Evolutionary conservation across 2,888 invertebrate genomes (phyloP).

Genomic region (Epirrita christyi): DNA sequence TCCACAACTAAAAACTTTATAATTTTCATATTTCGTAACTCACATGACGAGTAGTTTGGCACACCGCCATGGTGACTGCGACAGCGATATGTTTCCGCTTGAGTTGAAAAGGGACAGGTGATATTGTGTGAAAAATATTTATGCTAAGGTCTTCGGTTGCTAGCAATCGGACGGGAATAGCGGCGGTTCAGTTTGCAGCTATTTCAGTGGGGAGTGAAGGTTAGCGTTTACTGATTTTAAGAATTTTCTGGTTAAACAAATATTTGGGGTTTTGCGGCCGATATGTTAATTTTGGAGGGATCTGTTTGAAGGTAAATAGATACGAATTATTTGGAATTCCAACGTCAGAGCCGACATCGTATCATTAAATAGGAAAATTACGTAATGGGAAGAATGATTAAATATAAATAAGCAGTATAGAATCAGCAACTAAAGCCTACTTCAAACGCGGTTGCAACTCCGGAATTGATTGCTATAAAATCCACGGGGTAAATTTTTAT

Average conservation of each 20-base stretch:
- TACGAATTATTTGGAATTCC: neutral
- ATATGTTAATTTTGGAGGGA: slow-evolving; percentile 15
- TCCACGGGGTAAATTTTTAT: too few species aligned
- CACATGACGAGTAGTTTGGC: slow-evolving; percentile 66
- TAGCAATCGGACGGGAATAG: slow-evolving; percentile 67
- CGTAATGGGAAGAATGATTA: too few species aligned
- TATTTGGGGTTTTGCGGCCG: slow-evolving; percentile 17
- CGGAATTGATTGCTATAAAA: too few species aligned
- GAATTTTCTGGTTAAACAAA: slow-evolving; percentile 42
- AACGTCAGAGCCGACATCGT: too few species aligned
- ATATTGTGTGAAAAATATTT: slow-evolving; percentile 83
- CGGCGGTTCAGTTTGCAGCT: slow-evolving; percentile 59
- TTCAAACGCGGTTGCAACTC: too few species aligned
- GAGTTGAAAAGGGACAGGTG: slow-evolving; percentile 74
- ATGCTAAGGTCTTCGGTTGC: slow-evolving; percentile 82
- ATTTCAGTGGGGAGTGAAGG: slow-evolving; percentile 76
- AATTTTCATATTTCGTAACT: slow-evolving; percentile 81
- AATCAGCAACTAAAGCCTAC: too few species aligned
- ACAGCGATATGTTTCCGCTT: slow-evolving; percentile 62
- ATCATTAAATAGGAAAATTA: too few species aligned
- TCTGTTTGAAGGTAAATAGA: slow-evolving; percentile 5
- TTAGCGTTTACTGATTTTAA: slow-evolving; percentile 53
- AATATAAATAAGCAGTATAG: too few species aligned
- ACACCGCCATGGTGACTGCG: slow-evolving; percentile 66
- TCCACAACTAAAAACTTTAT: slow-evolving; percentile 55